These are phyloP conservation scores for Zosterops borbonicus DNA, from an alignment of 2,113 vertebrate species.

Conservation along the genomic window DNA sequence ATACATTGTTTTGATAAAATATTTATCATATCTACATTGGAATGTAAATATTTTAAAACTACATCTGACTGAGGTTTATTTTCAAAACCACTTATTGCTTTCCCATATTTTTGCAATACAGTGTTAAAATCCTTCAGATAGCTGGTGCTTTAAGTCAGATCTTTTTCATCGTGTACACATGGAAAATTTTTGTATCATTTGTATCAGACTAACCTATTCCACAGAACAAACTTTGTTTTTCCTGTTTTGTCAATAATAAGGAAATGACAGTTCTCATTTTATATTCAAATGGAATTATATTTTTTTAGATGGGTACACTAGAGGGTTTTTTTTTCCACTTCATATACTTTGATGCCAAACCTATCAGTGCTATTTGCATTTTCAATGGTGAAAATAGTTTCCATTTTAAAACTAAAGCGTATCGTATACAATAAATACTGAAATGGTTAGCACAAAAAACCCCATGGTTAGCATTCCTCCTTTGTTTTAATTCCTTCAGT, in stretches of 20 bases:
- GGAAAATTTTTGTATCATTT: conserved; percentile 46
- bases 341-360: conserved; percentile 54
- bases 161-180: neutral
- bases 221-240: conserved; percentile 32
- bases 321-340: conserved; percentile 43
- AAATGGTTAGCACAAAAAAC: neutral
- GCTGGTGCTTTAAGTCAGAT: conserved; percentile 46
- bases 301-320: conserved; percentile 61
- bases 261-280: conserved; percentile 63
- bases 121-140: neutral
- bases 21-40: conserved; percentile 44
- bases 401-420: neutral
- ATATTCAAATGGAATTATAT: conserved; percentile 67
- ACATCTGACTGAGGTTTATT: conserved; percentile 29
- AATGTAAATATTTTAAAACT: conserved; percentile 64
- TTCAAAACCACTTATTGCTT: neutral
- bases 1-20: conserved; percentile 70
- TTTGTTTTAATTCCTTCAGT: neutral
- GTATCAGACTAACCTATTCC: neutral
- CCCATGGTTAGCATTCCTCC: neutral
- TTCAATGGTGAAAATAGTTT: neutral
- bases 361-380: conserved; percentile 2
- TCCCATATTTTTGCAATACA: conserved; percentile 19
- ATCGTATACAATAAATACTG: neutral
- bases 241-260: conserved; percentile 33